Conservation (phyloP, 2,113 vertebrate genomes). For the Ramphastos sulfuratus region DNA sequence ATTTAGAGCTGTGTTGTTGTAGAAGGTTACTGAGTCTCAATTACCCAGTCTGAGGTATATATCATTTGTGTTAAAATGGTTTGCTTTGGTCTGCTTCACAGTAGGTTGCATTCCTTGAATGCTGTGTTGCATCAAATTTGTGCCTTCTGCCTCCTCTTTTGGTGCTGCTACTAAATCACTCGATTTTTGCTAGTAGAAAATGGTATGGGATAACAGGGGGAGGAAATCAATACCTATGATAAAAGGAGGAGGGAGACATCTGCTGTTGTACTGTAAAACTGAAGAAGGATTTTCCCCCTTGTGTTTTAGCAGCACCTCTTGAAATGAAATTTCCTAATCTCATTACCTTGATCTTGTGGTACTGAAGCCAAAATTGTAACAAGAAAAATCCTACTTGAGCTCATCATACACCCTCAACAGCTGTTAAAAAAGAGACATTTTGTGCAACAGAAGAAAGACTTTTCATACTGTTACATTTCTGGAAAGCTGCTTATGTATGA, state of each 20-base stretch:
- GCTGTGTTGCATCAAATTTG: not conserved
- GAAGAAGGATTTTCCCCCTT: not conserved
- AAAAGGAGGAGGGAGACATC: slow-evolving; percentile 61
- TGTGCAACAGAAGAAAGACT: not conserved
- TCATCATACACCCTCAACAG: not conserved
- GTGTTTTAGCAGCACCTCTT: not conserved
- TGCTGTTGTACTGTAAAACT: slow-evolving; percentile 45
- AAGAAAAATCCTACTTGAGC: not conserved
- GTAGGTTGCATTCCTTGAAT: not conserved
- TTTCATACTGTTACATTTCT: not conserved
- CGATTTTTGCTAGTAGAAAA: not conserved
- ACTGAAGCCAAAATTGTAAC: not conserved
- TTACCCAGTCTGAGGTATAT: not conserved
- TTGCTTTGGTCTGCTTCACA: not conserved
- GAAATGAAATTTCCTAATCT: not conserved
- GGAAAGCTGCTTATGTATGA: not conserved
- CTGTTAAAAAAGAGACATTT: not conserved
- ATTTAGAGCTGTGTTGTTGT: not conserved
- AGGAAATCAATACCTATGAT: not conserved
- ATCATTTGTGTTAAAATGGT: not conserved
- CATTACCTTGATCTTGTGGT: not conserved
- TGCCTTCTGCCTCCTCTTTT: not conserved
- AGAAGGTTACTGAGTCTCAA: not conserved
- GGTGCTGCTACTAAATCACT: not conserved
- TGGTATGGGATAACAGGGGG: not conserved